Percentiles rank a stretch among this genome's conserved stretches.
These are phyloP conservation scores for Brevimyrus niger DNA, from an alignment of 2,113 vertebrate genomes.

Conservation along the genomic window DNA sequence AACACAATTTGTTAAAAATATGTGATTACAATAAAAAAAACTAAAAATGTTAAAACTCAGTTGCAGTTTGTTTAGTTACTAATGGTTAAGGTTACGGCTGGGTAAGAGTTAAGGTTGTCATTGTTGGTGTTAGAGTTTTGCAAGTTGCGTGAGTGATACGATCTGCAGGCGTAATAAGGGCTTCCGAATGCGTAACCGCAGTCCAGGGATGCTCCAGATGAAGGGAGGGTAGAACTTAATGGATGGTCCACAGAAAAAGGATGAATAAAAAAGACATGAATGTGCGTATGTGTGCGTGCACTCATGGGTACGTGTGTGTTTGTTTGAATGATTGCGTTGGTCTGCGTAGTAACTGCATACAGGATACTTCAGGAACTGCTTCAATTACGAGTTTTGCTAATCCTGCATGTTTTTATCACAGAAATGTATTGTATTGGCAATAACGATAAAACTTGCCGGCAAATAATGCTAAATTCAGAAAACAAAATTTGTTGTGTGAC, in stretches of 20 bases:
- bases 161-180: slow-evolving; percentile 72
- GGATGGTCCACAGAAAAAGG: not conserved
- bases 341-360: not conserved
- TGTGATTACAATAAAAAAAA: not conserved
- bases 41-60: not conserved
- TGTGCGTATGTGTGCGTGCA: not conserved
- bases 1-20: not conserved
- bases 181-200: slow-evolving; percentile 71
- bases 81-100: not conserved
- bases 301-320: not conserved
- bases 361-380: not conserved
- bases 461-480: not conserved
- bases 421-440: not conserved
- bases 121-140: not conserved
- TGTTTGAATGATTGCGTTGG: not conserved
- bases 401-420: not conserved
- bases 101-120: not conserved
- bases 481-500: not conserved
- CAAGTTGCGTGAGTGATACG: slow-evolving; percentile 66
- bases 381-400: not conserved
- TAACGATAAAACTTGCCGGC: not conserved
- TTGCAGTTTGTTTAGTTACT: not conserved
- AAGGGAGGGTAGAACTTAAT: slow-evolving; percentile 52
- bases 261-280: not conserved
- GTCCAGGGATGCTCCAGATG: slow-evolving; percentile 63